phyloP scores from a whole-genome alignment of 2,113 vertebrate species.

The Lepisosteus oculatus region DNA sequence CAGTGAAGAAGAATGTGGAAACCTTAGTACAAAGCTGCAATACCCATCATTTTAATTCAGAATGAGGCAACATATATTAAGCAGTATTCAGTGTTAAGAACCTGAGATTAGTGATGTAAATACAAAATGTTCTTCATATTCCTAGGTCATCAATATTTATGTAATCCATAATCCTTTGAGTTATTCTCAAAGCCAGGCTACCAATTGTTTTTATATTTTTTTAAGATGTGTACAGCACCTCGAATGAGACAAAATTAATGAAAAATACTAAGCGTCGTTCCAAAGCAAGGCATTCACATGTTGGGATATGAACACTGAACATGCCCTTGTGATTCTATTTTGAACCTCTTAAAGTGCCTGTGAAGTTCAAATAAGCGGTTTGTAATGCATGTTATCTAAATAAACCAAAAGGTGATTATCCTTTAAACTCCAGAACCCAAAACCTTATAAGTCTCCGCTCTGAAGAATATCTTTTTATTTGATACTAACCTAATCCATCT shows the following conservation, averaged over 20 bases:
- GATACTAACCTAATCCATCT: conserved; percentile 89
- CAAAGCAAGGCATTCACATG: conserved; percentile 56
- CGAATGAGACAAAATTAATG: conserved; percentile 63
- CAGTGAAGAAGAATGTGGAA: no score
- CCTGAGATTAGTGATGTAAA: no score
- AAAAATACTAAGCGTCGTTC: conserved; percentile 54
- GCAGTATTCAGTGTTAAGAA: no score
- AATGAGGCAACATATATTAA: no score
- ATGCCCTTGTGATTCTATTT: conserved; percentile 45
- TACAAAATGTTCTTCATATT: no score
- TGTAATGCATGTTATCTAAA: conserved; percentile 83
- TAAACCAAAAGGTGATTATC: conserved; percentile 85
- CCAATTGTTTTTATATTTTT: no score
- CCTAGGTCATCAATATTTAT: no score
- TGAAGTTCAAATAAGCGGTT: conserved; percentile 82
- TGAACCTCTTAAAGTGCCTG: conserved; percentile 67
- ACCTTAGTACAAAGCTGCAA: no score
- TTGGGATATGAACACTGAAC: conserved; percentile 45
- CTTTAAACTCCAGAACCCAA: conserved; percentile 82
- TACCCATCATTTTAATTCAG: no score
- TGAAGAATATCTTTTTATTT: conserved; percentile 85
- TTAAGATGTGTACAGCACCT: conserved; percentile 35
- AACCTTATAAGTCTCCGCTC: conserved; percentile 80
- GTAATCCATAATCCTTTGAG: no score
- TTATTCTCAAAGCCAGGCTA: no score